A percentile compares a stretch with the other conserved stretches of the same genome.
These are phyloP conservation scores for Calameuta idolon DNA, from an alignment of 2,888 invertebrate species.

Conservation along the genomic window DNA sequence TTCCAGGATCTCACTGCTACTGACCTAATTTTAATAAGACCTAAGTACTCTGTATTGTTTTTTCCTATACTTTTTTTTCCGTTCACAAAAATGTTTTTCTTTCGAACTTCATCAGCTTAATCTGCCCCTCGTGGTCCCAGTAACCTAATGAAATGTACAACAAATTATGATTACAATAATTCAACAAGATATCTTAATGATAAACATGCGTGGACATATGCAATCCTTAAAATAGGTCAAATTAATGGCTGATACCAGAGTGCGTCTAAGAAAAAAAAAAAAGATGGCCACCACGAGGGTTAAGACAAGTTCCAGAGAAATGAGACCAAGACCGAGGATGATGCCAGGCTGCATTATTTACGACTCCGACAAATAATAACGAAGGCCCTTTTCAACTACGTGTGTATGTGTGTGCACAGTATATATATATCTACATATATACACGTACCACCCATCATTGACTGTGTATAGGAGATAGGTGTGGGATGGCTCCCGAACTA, in stretches of 20 bases:
- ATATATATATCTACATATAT: background rate
- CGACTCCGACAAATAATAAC: slow-evolving; percentile 11
- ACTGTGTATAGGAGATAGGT: background rate
- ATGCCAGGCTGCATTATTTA: slow-evolving; percentile 5
- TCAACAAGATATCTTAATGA: background rate
- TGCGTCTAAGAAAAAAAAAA: background rate
- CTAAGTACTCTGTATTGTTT: background rate
- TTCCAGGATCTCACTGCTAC: background rate
- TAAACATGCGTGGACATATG: background rate
- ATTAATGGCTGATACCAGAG: background rate
- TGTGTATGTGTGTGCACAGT: background rate
- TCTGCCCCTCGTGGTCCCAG: background rate
- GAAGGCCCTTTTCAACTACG: background rate
- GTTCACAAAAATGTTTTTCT: background rate
- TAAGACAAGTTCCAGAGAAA: background rate
- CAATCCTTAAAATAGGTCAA: background rate
- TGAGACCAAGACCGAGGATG: background rate
- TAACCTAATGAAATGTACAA: background rate
- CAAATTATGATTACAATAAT: background rate
- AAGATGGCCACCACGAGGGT: background rate
- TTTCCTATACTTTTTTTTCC: background rate
- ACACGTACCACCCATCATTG: background rate
- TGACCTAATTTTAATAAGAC: background rate
- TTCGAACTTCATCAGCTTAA: background rate
- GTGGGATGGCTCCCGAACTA: slow-evolving; percentile 33